Base-by-base conservation (phyloP, 2,888 invertebrate genomes). In the Laspeyria flexula region DNA sequence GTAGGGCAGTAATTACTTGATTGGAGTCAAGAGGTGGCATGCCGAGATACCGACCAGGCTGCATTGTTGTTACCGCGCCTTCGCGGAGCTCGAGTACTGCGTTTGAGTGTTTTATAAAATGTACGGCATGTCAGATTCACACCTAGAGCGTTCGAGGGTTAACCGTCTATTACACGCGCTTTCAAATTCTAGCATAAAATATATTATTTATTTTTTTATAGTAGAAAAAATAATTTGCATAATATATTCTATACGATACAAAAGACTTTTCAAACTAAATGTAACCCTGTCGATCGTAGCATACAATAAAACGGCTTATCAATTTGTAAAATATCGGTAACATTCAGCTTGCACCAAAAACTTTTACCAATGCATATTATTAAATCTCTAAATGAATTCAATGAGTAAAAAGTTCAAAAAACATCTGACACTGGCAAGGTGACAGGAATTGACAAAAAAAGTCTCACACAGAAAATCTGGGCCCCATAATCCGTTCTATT, bases 1-100 rank as follows among this genome's bases (percentile, higher is more conserved):
- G 88, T 86, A 81, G 90, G 90, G 88, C 89, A 90, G 90, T 91
- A 92, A 92, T 92, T 88, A 86, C 85, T 91, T 92, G 90, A 92
- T 92, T 92, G 90, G 73, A 91, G 91, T 92, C 88, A 86, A 92
- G 92, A 90, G 92, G 90, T 79, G 75, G 84, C 92, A 83, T 79
- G 86, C 86, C 88, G 91, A 87, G 92, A 88, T 85, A 83, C 77
- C 81, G 73, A 69, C 79, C 75, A 82, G 70, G 79, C 56, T 69
- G 79, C 77, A 85, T 90, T 90, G 88, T 89, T 73, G 55, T 65
- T 43, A 48, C 45, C 77, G 73, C 79, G 79, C 80, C 81, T 83
- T 79, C 65, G 74, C 69, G 73, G 74, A 58, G 59, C 69, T 78
- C 67, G 68, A 79, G 75, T 72, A 65, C 49, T 65, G 77, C 66